Evolutionary conservation across 2,797 vertebrate species (phyloP).

Genomic region (Oreortyx pictus): DNA sequence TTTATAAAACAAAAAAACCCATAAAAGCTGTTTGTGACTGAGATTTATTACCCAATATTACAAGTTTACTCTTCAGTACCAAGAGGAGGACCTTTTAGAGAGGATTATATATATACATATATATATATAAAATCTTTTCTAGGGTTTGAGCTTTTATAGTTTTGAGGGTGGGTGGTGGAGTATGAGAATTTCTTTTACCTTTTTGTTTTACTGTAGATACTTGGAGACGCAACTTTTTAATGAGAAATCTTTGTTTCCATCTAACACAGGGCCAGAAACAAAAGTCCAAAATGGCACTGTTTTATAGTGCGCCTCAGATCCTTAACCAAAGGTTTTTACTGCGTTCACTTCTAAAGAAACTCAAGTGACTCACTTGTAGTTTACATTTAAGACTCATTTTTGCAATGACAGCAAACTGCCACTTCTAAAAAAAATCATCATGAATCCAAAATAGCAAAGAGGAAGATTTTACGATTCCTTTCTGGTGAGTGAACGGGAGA

Average conservation of each 20-base stretch:
- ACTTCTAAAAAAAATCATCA: not conserved
- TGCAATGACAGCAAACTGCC: not conserved
- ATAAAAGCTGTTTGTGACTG: not conserved
- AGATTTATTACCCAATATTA: constrained; percentile 11
- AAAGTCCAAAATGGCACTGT: not conserved
- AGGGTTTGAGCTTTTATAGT: not conserved
- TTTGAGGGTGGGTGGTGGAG: not conserved
- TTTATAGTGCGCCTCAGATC: not conserved
- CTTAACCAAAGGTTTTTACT: not conserved
- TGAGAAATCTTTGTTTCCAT: not conserved
- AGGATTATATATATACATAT: not conserved
- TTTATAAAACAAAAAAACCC: constrained; percentile 7
- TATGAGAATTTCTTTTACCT: not conserved
- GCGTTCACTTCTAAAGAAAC: not conserved
- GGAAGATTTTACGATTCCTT: not conserved
- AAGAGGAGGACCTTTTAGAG: not conserved
- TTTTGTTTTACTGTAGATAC: not conserved
- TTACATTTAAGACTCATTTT: not conserved
- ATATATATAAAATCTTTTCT: not conserved
- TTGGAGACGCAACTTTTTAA: not conserved
- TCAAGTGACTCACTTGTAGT: not conserved
- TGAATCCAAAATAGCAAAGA: not conserved
- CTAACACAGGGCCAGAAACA: not conserved
- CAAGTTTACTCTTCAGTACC: not conserved
- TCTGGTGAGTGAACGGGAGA: not conserved